Conservation (phyloP, 2,888 invertebrate genomes). For the Lypha dubia region DNA sequence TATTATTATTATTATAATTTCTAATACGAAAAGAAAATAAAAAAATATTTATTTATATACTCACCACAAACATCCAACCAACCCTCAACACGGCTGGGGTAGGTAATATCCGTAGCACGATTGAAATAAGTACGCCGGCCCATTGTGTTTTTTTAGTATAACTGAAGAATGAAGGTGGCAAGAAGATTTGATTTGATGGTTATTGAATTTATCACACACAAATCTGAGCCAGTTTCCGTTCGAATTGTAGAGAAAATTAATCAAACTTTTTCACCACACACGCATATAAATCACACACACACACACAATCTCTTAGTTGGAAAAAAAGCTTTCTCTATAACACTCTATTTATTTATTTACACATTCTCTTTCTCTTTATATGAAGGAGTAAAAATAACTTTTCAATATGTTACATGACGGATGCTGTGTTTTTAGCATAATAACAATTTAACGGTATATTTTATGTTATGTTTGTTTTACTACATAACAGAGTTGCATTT, state of each 20-base stretch:
- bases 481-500: conserved; percentile 65
- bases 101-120: conserved; percentile 82
- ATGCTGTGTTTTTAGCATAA: conserved; percentile 45
- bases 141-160: conserved; percentile 74
- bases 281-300: no score
- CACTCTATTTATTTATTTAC: neutral
- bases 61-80: conserved; percentile 84
- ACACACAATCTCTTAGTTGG: neutral
- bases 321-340: conserved; percentile 18
- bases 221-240: neutral
- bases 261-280: conserved; percentile 41
- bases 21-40: conserved; percentile 16
- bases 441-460: conserved; percentile 53
- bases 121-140: conserved; percentile 81
- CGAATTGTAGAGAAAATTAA: conserved; percentile 18
- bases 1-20: neutral
- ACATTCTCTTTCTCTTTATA: conserved; percentile 8
- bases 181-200: conserved; percentile 1
- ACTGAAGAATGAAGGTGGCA: conserved; percentile 25
- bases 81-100: conserved; percentile 83
- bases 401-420: conserved; percentile 4
- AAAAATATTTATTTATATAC: conserved; percentile 72
- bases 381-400: neutral
- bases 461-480: conserved; percentile 13
- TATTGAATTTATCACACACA: conserved; percentile 30